phyloP scores from a whole-genome alignment of 2,888 invertebrate species.

The Phlogophora meticulosa region DNA sequence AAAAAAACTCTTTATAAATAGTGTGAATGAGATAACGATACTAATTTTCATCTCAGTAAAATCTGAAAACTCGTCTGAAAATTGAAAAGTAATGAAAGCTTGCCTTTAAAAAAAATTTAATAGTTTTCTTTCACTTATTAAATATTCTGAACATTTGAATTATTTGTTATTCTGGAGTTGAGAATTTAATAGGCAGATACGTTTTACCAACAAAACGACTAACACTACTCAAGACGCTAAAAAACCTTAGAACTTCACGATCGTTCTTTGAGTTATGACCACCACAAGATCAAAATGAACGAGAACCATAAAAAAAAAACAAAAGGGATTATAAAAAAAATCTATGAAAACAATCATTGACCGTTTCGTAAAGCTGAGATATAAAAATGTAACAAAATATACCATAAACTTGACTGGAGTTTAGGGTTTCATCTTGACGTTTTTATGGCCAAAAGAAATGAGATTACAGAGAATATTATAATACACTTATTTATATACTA shows the following conservation, averaged over 20 bases:
- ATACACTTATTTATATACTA: constrained; percentile 53
- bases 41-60: constrained; percentile 10
- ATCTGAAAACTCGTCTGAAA: constrained; percentile 11
- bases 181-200: no score
- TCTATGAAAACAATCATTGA: constrained; percentile 57
- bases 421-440: constrained; percentile 52
- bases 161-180: no score
- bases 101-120: no score
- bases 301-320: constrained; percentile 49
- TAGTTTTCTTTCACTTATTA: no score
- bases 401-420: constrained; percentile 54
- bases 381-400: constrained; percentile 61
- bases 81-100: constrained; percentile 17
- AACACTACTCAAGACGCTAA: neutral
- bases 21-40: constrained; percentile 15
- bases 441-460: constrained; percentile 54
- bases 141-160: no score
- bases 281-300: constrained; percentile 50
- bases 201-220: neutral
- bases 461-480: constrained; percentile 59
- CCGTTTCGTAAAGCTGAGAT: constrained; percentile 53
- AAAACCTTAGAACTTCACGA: constrained; percentile 1
- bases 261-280: constrained; percentile 18
- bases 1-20: constrained; percentile 18
- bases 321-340: constrained; percentile 38